Conservation (phyloP, 2,113 vertebrate species). For the Heloderma charlesbogerti region DNA sequence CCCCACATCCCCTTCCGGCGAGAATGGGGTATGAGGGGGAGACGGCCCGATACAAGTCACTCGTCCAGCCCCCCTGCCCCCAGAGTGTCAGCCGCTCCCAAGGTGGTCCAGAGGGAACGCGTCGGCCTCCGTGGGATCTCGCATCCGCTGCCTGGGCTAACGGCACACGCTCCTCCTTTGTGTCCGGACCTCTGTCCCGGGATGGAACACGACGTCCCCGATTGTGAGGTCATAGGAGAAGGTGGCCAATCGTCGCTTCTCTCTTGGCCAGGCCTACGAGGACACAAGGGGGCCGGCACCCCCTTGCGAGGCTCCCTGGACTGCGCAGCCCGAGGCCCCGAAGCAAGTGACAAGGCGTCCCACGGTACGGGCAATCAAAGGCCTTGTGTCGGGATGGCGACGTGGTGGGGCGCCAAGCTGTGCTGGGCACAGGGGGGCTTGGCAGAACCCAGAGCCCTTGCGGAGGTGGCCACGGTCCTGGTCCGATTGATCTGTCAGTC, state of each 20-base stretch:
- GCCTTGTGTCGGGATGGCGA: background rate
- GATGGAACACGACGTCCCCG: background rate
- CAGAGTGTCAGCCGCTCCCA: background rate
- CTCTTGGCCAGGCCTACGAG: no score
- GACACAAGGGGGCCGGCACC: background rate
- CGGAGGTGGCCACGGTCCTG: no score
- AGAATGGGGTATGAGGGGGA: accelerated
- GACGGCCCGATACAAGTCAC: no score
- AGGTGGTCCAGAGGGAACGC: no score
- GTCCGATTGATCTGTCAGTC: no score
- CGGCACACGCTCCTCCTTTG: background rate
- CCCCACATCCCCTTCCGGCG: background rate
- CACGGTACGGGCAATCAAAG: background rate
- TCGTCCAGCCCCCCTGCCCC: no score
- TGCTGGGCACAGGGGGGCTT: background rate
- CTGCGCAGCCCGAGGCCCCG: background rate
- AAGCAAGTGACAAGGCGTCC: background rate
- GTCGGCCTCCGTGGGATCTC: background rate
- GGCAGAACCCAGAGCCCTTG: background rate
- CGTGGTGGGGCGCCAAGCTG: background rate
- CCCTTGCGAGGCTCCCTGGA: background rate
- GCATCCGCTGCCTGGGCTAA: background rate
- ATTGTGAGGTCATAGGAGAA: background rate
- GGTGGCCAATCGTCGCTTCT: background rate
- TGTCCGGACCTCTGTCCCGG: background rate